phyloP scores from a whole-genome alignment of 2,113 vertebrate species.

The Dryoscopus gambensis region DNA sequence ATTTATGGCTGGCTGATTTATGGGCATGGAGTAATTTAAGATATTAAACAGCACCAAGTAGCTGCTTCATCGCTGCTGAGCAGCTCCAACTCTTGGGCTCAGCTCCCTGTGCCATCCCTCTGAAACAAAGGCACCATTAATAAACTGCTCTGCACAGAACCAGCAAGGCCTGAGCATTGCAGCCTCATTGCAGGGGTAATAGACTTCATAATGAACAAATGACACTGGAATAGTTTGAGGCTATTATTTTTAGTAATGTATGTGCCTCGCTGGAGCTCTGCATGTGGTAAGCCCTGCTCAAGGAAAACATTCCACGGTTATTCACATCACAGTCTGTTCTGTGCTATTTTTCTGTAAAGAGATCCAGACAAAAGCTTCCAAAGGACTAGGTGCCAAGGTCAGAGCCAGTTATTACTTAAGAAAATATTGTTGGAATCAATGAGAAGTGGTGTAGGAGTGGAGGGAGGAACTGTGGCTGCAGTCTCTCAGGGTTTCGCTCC shows the following conservation, averaged over 20 bases:
- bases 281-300: background rate
- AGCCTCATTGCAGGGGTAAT: conserved; percentile 54
- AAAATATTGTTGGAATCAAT: conserved; percentile 23
- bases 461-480: background rate
- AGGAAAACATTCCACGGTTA: conserved; percentile 31
- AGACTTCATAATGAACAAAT: conserved; percentile 55
- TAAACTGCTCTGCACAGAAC: background rate
- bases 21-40: conserved; percentile 11
- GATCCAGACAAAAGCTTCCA: conserved; percentile 11
- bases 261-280: background rate
- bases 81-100: background rate
- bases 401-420: background rate
- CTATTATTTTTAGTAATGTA: conserved; percentile 57
- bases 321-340: background rate
- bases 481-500: background rate
- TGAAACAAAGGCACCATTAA: conserved; percentile 54
- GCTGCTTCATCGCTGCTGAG: conserved; percentile 12
- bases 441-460: background rate
- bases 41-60: conserved; percentile 31
- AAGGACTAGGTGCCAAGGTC: background rate
- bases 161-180: background rate
- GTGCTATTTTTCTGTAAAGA: background rate
- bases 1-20: conserved; percentile 37
- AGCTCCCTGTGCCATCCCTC: background rate
- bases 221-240: background rate